Evolutionary conservation across 2,797 vertebrate species (phyloP).

Genomic region (Hapalemur alaotrensis): DNA sequence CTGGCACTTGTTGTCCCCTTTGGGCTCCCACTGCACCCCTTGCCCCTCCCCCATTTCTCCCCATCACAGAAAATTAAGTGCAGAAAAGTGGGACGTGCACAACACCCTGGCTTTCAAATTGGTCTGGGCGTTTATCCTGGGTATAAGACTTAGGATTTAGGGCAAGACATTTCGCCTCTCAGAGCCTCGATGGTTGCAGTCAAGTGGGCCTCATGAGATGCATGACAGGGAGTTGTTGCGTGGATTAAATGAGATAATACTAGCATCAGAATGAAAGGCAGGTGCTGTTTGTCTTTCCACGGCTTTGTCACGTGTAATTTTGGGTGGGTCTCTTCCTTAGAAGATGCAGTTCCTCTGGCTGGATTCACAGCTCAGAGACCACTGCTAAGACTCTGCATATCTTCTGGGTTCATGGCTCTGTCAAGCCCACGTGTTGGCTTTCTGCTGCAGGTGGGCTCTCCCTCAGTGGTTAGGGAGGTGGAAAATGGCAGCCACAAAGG

Average conservation of each 20-base stretch:
- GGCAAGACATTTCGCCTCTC: background rate
- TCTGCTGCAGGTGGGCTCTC: background rate
- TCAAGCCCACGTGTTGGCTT: rapidly evolving
- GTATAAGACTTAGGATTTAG: background rate
- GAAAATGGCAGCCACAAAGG: background rate
- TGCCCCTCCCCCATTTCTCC: background rate
- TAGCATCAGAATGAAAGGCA: background rate
- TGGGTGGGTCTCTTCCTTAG: background rate
- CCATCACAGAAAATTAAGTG: background rate
- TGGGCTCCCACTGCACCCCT: background rate
- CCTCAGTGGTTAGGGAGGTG: background rate
- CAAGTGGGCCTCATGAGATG: background rate
- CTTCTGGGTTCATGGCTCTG: background rate
- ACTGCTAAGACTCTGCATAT: background rate
- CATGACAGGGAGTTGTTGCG: background rate
- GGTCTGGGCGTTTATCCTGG: background rate
- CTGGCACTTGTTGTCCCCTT: rapidly evolving
- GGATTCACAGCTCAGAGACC: no score
- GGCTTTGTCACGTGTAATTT: background rate
- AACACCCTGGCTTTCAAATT: background rate
- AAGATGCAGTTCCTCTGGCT: background rate
- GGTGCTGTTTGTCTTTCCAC: background rate
- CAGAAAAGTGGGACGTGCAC: background rate
- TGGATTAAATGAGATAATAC: background rate
- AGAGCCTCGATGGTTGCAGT: background rate